phyloP scores from a whole-genome alignment of 2,888 invertebrate genomes.

The Agrotis clavis region DNA sequence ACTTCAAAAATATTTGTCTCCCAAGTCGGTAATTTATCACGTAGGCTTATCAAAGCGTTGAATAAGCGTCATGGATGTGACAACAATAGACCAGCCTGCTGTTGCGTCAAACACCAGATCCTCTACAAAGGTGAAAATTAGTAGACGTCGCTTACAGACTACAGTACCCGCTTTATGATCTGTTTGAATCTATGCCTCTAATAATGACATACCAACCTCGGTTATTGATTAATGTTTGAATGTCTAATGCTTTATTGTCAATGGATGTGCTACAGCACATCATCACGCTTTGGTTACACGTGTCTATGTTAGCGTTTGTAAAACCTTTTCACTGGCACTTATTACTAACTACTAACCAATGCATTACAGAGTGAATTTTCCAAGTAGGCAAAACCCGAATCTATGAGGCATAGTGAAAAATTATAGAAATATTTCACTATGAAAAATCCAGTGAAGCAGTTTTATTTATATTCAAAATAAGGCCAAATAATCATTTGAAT shows the following conservation, averaged over 20 bases:
- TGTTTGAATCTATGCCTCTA: conserved; percentile 46
- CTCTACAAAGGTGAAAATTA: conserved; percentile 69
- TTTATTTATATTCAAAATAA: no score
- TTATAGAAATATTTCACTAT: no score
- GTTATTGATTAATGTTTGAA: conserved; percentile 3
- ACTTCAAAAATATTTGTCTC: conserved; percentile 71
- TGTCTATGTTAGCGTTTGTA: no score
- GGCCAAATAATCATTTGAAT: no score
- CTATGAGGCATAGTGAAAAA: no score
- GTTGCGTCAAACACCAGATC: conserved; percentile 66
- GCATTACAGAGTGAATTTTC: no score
- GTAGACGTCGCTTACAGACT: conserved; percentile 56
- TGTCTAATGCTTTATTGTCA: neutral
- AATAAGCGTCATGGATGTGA: conserved; percentile 74
- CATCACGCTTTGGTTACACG: neutral
- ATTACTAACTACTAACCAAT: no score
- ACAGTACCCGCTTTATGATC: conserved; percentile 56
- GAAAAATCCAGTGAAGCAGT: no score
- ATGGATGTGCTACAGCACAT: neutral
- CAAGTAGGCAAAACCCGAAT: no score
- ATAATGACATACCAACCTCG: conserved; percentile 21
- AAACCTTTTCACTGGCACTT: no score
- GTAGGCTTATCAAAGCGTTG: conserved; percentile 73
- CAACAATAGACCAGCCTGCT: conserved; percentile 74
- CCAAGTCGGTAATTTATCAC: conserved; percentile 76